Base-by-base conservation (phyloP, 2,797 vertebrate species). In the Limosa lapponica region DNA sequence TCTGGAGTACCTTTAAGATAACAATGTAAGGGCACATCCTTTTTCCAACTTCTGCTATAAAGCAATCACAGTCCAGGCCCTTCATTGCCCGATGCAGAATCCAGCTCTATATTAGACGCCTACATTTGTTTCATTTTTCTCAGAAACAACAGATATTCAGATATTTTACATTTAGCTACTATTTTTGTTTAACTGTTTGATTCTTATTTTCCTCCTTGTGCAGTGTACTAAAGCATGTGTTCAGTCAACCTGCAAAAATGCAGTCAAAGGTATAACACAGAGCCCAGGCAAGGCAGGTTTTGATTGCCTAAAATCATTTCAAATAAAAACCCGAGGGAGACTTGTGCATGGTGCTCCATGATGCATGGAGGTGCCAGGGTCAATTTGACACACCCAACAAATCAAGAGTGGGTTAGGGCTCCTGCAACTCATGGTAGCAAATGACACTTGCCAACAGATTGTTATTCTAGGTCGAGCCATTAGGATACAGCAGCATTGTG, bases 1-100 rank as follows among this genome's bases (percentile, higher is more conserved):
- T 90, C 85, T 94, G 66, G 65, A 91, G 59, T 44, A 82, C 46
- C 46, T 94, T 73, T 78, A 83, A 79, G 46, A 78, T 75, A 72
- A 83, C 17, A 86, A 52, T 59, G 30, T 67, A 82, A 88, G 46
- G 72, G 18, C 13, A 66, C 20, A 61, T 78, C 66, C 43, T 61
- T 75, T n/a, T 78, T 83, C 87, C 69, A 52, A 79, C 6, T 84
- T 77, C 65, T 89, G 58, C 52, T 69, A 43, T 16, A 43, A 90
- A 75, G 48, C 17, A 51, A 15, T 71, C 52, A 37, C 14, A 57
- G 37, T 71, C 37, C 39, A 71, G 17, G 37, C 13, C 15, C 27
- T 83, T 91, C 49, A 27, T 46, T 83, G 27, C 57, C 54, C 34
- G 36, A 16, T 28, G 27, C 61, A 30, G 32, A 95, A 78, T 49